Percentiles rank a stretch among this genome's conserved stretches.
phyloP scores from a whole-genome alignment of 2,888 invertebrate genomes.

The Syrista parreyssii region DNA sequence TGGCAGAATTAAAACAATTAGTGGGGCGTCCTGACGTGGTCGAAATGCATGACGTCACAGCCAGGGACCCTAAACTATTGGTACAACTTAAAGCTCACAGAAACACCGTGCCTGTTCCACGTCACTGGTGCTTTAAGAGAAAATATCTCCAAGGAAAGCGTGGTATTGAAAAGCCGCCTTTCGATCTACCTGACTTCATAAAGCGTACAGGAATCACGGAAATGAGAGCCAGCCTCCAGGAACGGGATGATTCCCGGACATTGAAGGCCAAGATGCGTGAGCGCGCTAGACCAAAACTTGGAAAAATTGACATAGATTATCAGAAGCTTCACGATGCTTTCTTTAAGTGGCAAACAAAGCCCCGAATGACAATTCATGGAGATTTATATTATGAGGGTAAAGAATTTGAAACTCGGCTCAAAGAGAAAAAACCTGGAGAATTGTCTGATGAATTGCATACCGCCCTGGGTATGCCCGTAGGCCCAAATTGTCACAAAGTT shows the following conservation, averaged over 20 bases:
- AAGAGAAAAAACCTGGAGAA: slow-evolving; percentile 99
- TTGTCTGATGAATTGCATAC: slow-evolving; percentile 95
- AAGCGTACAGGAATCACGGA: slow-evolving; percentile 99
- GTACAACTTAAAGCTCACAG: slow-evolving; percentile 97
- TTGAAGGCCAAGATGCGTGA: slow-evolving; percentile 98
- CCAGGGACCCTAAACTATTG: slow-evolving; percentile 93
- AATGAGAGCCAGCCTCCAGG: slow-evolving; percentile 97
- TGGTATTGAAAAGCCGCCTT: slow-evolving; percentile 99
- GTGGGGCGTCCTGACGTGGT: slow-evolving; percentile 97
- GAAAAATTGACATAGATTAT: slow-evolving; percentile 99
- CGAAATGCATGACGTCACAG: slow-evolving; percentile 99
- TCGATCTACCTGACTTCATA: slow-evolving; percentile 98
- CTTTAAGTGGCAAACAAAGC: slow-evolving; percentile 99
- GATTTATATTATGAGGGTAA: slow-evolving; percentile 99
- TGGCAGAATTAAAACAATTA: slow-evolving; percentile 96
- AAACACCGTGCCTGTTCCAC: slow-evolving; percentile 97
- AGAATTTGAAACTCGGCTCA: slow-evolving; percentile 96
- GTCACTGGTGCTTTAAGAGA: slow-evolving; percentile 98
- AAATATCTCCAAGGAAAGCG: slow-evolving; percentile 97
- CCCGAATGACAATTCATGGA: slow-evolving; percentile 98
- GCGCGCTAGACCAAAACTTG: slow-evolving; percentile 94
- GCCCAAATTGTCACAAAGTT: slow-evolving; percentile 89
- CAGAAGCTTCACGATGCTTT: slow-evolving; percentile 99
- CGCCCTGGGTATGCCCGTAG: slow-evolving; percentile 98
- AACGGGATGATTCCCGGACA: slow-evolving; percentile 95